A percentile compares a stretch with the other conserved stretches of the same genome.
These are phyloP conservation scores for Eulemur rufifrons DNA, from an alignment of 2,113 vertebrate species.

Conservation along the genomic window DNA sequence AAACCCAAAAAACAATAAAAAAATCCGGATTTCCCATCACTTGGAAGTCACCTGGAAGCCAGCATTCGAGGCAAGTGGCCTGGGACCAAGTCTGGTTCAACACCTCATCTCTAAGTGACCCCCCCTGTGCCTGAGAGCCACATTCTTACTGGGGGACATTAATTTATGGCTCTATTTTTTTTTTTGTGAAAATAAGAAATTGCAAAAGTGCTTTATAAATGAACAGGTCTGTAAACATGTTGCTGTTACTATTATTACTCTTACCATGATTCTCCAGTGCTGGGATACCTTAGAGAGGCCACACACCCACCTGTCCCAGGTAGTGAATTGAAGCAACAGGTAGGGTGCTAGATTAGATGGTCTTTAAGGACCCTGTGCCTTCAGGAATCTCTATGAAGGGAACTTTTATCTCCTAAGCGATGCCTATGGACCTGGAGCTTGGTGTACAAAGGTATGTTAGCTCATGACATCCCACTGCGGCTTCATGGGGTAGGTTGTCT, in stretches of 20 bases:
- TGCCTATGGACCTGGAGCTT: background rate
- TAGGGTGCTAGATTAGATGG: background rate
- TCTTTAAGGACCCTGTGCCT: background rate
- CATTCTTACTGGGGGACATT: background rate
- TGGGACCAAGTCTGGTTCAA: background rate
- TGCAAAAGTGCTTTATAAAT: background rate
- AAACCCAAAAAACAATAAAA: no score
- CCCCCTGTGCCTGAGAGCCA: background rate
- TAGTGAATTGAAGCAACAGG: background rate
- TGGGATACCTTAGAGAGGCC: background rate
- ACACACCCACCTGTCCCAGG: background rate
- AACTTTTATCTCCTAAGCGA: background rate
- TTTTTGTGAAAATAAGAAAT: background rate
- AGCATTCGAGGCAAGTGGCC: background rate
- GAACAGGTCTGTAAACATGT: background rate
- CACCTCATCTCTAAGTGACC: background rate
- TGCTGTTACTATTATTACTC: background rate
- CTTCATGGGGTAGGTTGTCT: background rate
- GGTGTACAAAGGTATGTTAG: no score
- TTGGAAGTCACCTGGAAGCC: background rate
- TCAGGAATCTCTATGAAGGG: background rate
- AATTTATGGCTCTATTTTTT: background rate
- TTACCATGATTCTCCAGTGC: background rate
- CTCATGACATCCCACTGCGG: fast-evolving
- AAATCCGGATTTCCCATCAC: no score